Conservation (phyloP, 2,888 invertebrate genomes). For the Melieria picta region DNA sequence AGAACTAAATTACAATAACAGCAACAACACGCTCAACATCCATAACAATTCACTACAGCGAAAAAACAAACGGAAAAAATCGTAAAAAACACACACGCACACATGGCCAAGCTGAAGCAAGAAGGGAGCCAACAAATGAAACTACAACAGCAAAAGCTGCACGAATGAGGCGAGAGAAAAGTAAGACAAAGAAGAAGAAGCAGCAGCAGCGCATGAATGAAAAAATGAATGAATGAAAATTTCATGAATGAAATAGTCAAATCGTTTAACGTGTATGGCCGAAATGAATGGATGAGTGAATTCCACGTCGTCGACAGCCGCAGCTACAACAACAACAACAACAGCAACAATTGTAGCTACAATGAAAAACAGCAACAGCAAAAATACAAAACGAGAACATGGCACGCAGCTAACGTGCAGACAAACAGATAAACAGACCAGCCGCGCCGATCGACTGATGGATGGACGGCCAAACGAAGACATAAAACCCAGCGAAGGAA, state of each 20-base stretch:
- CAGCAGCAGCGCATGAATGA: slow-evolving; percentile 2
- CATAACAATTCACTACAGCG: neutral
- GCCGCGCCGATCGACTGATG: neutral
- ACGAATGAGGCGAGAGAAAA: slow-evolving; percentile 19
- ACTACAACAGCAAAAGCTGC: slow-evolving; percentile 12
- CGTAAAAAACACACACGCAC: neutral
- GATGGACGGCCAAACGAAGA: slow-evolving; percentile 1
- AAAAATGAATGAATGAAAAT: slow-evolving; percentile 9
- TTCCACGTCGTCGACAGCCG: neutral
- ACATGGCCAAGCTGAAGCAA: neutral
- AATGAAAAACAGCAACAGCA: slow-evolving; percentile 12
- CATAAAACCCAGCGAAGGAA: neutral
- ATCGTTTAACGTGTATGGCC: neutral
- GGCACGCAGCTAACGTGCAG: neutral
- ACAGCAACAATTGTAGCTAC: slow-evolving; percentile 19
- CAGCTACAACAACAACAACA: neutral
- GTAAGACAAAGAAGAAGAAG: neutral
- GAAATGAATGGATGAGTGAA: too few relatives aligned
- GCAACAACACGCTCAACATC: neutral
- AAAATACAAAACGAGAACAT: slow-evolving; percentile 7
- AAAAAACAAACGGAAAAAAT: neutral
- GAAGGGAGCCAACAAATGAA: neutral
- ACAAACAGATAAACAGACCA: slow-evolving; percentile 18
- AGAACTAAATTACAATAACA: slow-evolving; percentile 9
- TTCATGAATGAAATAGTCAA: neutral